A percentile compares a stretch with the other conserved stretches of the same genome.
Evolutionary conservation across 2,888 invertebrate genomes (phyloP).

Genomic region (Brenthis hecate): DNA sequence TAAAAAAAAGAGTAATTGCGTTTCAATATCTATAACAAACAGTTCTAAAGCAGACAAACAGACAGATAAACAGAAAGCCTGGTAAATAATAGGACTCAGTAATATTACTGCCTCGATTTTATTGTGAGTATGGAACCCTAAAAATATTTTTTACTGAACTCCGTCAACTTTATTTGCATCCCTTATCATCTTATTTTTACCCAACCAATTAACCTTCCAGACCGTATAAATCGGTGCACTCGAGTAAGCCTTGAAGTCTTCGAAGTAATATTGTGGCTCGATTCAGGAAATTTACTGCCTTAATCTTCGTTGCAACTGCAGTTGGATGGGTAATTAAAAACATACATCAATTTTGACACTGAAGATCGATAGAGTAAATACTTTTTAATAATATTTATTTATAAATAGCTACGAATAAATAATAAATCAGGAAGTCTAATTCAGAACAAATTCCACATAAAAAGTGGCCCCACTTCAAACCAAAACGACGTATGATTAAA

Average conservation of each 20-base stretch:
- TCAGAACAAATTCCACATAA: too few species aligned
- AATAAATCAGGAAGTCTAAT: too few species aligned
- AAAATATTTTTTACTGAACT: background rate
- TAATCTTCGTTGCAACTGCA: slow-evolving; percentile 36
- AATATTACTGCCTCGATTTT: too few species aligned
- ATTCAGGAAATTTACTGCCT: slow-evolving; percentile 36
- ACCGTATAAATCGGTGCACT: slow-evolving; percentile 47
- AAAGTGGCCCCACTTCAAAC: too few species aligned
- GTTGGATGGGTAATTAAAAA: slow-evolving; percentile 26
- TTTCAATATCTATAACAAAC: background rate
- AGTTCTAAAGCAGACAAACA: background rate
- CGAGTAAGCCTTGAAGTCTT: slow-evolving; percentile 33
- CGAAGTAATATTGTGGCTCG: slow-evolving; percentile 38
- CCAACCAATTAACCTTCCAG: slow-evolving; percentile 49
- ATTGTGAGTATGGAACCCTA: too few species aligned
- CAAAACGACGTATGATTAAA: too few species aligned
- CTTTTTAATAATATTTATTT: too few species aligned
- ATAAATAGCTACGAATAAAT: too few species aligned
- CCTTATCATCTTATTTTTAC: slow-evolving; percentile 34
- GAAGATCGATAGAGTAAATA: too few species aligned
- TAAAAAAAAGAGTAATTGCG: too few species aligned
- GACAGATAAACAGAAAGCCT: too few species aligned
- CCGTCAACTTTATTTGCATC: slow-evolving; percentile 29
- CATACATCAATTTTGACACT: background rate
- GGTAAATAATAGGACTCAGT: too few species aligned